Evolutionary conservation across 2,888 invertebrate species (phyloP).

Genomic region (Alcis repandata): DNA sequence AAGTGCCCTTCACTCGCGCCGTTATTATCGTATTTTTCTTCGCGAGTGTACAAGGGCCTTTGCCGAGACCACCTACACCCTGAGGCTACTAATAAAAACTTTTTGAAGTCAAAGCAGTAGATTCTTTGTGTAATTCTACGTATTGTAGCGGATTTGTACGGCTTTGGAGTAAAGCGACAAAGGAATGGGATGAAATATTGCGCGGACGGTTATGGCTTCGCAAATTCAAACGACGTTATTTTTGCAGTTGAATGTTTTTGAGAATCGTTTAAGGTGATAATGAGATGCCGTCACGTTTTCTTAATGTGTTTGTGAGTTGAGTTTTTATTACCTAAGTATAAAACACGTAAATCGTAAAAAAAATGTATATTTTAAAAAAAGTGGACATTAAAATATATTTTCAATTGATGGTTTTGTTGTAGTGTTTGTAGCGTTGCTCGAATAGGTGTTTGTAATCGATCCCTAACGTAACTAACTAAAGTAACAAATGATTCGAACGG

Average conservation of each 20-base stretch:
- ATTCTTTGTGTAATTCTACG: slow-evolving; percentile 44
- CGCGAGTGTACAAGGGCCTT: slow-evolving; percentile 50
- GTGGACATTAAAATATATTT: not conserved
- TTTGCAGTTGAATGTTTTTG: slow-evolving; percentile 10
- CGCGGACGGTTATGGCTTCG: slow-evolving; percentile 17
- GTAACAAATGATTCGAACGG: no score
- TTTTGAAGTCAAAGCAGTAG: slow-evolving; percentile 46
- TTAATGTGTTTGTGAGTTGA: slow-evolving; percentile 1
- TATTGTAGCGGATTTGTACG: slow-evolving; percentile 40
- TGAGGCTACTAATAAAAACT: slow-evolving; percentile 47
- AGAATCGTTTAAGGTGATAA: slow-evolving; percentile 38
- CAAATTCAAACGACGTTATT: slow-evolving; percentile 24
- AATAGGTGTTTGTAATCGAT: no score
- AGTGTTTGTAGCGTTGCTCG: no score
- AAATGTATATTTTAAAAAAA: no score
- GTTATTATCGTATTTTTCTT: slow-evolving; percentile 73
- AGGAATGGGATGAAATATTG: slow-evolving; percentile 43
- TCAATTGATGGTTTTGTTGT: no score
- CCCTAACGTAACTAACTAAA: no score
- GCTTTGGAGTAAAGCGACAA: slow-evolving; percentile 34
- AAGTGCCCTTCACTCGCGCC: slow-evolving; percentile 63
- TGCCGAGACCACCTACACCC: slow-evolving; percentile 46
- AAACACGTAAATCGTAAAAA: no score
- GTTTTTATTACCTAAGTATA: not conserved
- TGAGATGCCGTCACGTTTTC: not conserved